Base-by-base conservation (phyloP, 2,888 invertebrate species). In the Dastarcus helophoroides region DNA sequence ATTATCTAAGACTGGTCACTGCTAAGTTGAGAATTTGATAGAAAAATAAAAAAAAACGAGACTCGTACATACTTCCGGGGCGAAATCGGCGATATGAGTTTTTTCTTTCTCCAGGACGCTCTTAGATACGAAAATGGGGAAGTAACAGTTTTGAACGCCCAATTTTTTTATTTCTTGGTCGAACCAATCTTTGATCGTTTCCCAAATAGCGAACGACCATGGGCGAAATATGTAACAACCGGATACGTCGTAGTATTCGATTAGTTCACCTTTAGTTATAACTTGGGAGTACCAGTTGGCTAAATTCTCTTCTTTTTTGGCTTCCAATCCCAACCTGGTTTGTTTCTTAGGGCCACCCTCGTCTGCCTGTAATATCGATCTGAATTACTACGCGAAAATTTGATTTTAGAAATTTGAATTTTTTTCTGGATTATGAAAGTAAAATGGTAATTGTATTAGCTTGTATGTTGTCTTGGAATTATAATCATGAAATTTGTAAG, bases 211-310 rank as follows among this genome's bases (percentile, higher is more conserved):
- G 63, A 76, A 98, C 7, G 95, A 82, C 95, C 97, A 97, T 6
- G 94, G 97, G 11, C 97, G 78, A 30, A 98, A 72, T 48, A 99
- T 91, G 62, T 99, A 99, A 62, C 98, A 99, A 0, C 98, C 98
- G 29, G 94, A 94, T 3, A 98, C 93, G 62, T 98, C 95, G 58
- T 98, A 98, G 65, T 99, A 99, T 58, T 98, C 97, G 32, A 99
- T 97, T 75, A 99, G 75, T 64, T 99, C 97, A 24, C 93, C 79
- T 60, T 90, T 90, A 0, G 84, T 85, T 35, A 76, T 73, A 32
- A 84, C 85, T 67, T 95, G 95, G 0, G 93, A 88, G 60, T 97
- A 99, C 98, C 98, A 99, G 38, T 97, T 95, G 0, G 95, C 71
- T 14, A 98, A 67, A 57, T 93, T 89, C 13, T 85, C 90, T 46